phyloP scores from a whole-genome alignment of 2,888 invertebrate species.

The Cosmopolites sordidus region DNA sequence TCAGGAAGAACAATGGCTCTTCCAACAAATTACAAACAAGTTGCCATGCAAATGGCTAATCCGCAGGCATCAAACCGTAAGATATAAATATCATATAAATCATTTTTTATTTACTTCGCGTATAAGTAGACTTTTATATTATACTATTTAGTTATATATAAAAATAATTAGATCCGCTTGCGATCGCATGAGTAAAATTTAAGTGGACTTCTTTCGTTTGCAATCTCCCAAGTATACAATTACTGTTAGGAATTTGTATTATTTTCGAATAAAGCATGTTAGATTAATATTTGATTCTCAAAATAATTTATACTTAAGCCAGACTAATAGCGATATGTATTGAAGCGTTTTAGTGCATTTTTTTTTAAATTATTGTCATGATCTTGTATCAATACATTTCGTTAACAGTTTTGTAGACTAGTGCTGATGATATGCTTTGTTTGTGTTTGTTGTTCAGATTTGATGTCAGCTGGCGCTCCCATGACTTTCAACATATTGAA shows the following conservation, averaged over 20 bases:
- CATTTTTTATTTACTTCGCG: conserved; percentile 5
- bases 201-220: conserved; percentile 1
- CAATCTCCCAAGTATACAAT: background rate
- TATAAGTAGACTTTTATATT: conserved; percentile 17
- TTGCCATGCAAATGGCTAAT: conserved; percentile 70
- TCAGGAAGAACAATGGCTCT: conserved; percentile 60
- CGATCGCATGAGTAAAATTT: conserved; percentile 37
- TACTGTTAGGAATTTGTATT: conserved; percentile 3
- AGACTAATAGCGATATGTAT: conserved; percentile 18
- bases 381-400: conserved; percentile 7
- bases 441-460: conserved; percentile 74
- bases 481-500: conserved; percentile 83
- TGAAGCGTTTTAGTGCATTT: background rate
- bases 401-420: conserved; percentile 41
- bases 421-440: conserved; percentile 52
- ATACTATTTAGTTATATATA: conserved; percentile 26
- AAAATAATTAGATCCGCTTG: conserved; percentile 36
- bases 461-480: conserved; percentile 75
- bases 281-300: conserved; percentile 4
- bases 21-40: conserved; percentile 80
- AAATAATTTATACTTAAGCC: conserved; percentile 9
- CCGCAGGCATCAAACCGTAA: conserved; percentile 70
- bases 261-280: conserved; percentile 16
- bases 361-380: background rate
- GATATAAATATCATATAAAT: conserved; percentile 37